Evolutionary conservation across 2,113 vertebrate genomes (phyloP).

Genomic region (Percopsis transmontana): DNA sequence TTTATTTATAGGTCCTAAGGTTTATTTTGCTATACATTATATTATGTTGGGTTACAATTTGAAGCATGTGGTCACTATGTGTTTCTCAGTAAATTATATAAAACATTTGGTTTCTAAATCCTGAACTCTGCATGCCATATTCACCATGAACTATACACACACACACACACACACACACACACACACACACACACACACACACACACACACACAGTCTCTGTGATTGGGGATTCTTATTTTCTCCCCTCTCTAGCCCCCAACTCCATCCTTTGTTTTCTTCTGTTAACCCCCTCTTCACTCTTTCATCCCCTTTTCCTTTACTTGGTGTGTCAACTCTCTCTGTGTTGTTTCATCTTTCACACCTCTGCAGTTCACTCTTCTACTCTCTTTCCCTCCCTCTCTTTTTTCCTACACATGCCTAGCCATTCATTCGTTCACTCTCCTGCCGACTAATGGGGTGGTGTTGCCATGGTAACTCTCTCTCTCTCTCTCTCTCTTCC

Average conservation of each 20-base stretch:
- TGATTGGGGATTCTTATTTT: not conserved
- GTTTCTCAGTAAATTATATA: too few relatives aligned
- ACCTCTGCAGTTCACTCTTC: not conserved
- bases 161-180: not conserved
- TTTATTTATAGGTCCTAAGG: too few relatives aligned
- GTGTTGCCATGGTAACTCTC: conserved; percentile 66
- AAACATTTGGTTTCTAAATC: too few relatives aligned
- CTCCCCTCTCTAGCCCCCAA: not conserved
- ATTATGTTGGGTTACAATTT: too few relatives aligned
- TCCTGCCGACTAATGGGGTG: conserved; percentile 57
- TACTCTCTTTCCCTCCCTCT: not conserved
- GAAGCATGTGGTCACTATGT: too few relatives aligned
- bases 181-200: not conserved
- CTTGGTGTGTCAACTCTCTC: too few relatives aligned
- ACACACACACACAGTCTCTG: not conserved
- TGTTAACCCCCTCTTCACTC: conserved; percentile 1
- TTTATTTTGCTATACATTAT: too few relatives aligned
- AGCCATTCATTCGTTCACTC: conserved; percentile 46
- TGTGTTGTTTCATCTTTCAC: conserved; percentile 22
- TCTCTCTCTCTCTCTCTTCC: not conserved
- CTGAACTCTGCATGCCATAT: not conserved
- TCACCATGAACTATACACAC: not conserved
- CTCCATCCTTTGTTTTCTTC: not conserved
- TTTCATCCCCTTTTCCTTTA: not conserved
- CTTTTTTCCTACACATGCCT: conserved; percentile 22